A percentile compares a stretch with the other conserved stretches of the same genome.
Conservation (phyloP, 2,113 vertebrate genomes). For the Strix uralensis region DNA sequence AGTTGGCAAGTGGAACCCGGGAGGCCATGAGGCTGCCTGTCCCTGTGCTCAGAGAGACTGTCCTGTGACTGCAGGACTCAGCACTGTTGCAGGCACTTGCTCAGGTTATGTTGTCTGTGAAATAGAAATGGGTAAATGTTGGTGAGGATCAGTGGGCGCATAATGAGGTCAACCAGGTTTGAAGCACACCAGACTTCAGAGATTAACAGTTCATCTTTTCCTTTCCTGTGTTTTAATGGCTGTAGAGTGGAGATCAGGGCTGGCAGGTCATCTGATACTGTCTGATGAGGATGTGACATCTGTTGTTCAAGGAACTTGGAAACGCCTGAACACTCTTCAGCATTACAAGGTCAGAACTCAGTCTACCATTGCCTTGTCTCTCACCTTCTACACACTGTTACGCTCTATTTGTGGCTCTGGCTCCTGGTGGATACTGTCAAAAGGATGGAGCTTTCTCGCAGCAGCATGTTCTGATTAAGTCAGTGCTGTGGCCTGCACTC, state of each 20-base stretch:
- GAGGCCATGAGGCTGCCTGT: not conserved
- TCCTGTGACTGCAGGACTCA: not conserved
- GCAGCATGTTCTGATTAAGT: not conserved
- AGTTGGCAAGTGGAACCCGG: not conserved
- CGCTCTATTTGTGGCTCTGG: not conserved
- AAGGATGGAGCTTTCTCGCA: not conserved
- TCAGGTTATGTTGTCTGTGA: not conserved
- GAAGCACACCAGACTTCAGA: not conserved
- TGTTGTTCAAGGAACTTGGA: slow-evolving; percentile 93
- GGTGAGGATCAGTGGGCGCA: not conserved
- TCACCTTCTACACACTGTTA: not conserved
- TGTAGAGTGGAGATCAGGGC: slow-evolving; percentile 94
- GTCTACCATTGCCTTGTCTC: not conserved
- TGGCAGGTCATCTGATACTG: slow-evolving; percentile 94
- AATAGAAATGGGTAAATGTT: not conserved
- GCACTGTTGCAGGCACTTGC: not conserved
- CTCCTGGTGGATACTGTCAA: not conserved
- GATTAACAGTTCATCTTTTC: not conserved
- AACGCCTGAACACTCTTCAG: slow-evolving; percentile 93
- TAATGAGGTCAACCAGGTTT: not conserved
- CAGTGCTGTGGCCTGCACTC: not conserved
- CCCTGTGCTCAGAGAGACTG: not conserved
- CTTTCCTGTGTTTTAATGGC: not conserved
- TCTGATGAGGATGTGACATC: slow-evolving; percentile 96
- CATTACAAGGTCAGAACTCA: slow-evolving; percentile 90